These are phyloP conservation scores for Symphodus melops DNA, from an alignment of 2,113 vertebrate genomes.

Conservation along the genomic window DNA sequence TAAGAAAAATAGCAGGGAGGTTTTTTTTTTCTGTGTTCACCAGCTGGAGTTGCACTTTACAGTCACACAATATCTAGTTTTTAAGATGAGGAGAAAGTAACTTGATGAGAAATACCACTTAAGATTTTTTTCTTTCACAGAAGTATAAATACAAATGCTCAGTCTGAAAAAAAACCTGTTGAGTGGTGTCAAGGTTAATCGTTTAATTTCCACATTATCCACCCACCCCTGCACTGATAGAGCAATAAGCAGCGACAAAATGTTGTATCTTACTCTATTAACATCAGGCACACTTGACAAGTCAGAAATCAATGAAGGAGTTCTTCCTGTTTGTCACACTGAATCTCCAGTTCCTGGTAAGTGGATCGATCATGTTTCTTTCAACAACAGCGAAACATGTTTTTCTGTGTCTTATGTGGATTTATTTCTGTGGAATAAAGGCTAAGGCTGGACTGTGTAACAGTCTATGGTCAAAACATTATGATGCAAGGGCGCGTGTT, in stretches of 20 bases:
- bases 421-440: background rate
- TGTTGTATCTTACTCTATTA: background rate
- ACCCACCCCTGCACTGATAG: conserved; percentile 1
- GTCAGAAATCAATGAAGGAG: background rate
- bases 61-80: conserved; percentile 1
- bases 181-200: background rate
- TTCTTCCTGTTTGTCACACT: background rate
- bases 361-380: background rate
- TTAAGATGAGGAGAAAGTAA: background rate
- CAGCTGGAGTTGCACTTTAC: conserved; percentile 7
- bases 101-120: conserved; percentile 8
- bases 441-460: background rate
- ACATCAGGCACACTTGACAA: background rate
- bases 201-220: conserved; percentile 19
- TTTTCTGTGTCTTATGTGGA: background rate
- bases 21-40: conserved; percentile 1
- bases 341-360: background rate
- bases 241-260: conserved; percentile 9
- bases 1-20: conserved; percentile 52
- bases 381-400: background rate
- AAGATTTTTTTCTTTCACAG: background rate
- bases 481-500: conserved; percentile 1
- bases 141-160: conserved; percentile 7
- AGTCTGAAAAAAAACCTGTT: conserved; percentile 3
- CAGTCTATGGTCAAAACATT: background rate